Evolutionary conservation across 1,140 invertebrate genomes (phyloP).

Genomic region (Polyergus mexicanus): DNA sequence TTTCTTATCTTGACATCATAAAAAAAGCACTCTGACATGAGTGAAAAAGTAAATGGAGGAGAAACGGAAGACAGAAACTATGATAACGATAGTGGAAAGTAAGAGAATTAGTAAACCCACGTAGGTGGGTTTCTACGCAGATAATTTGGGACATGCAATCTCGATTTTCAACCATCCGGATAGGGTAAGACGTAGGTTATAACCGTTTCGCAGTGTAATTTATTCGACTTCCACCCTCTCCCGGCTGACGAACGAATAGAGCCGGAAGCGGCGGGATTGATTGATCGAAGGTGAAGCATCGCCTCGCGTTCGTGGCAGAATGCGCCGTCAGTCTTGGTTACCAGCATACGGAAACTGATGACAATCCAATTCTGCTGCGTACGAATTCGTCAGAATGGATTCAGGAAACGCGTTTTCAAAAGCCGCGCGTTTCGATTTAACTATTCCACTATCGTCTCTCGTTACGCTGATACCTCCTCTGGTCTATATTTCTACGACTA

Average conservation of each 20-base stretch:
- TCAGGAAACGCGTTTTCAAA: conserved; percentile 48
- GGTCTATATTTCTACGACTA: conserved; percentile 23
- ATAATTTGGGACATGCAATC: conserved; percentile 77
- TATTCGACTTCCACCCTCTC: conserved; percentile 42
- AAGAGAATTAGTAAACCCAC: conserved; percentile 74
- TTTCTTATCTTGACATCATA: background rate
- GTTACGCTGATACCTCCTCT: background rate
- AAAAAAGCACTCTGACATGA: background rate
- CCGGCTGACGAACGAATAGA: conserved; percentile 49
- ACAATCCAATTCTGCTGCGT: conserved; percentile 31
- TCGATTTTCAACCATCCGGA: conserved; percentile 57
- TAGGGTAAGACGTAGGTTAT: conserved; percentile 65
- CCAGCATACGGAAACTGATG: conserved; percentile 59
- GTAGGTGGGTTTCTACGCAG: conserved; percentile 69
- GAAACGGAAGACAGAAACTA: background rate
- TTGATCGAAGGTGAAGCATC: conserved; percentile 70
- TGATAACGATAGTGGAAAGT: conserved; percentile 34
- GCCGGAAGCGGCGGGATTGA: conserved; percentile 58
- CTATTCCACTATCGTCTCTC: conserved; percentile 20
- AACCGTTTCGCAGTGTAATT: conserved; percentile 73
- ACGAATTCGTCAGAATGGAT: conserved; percentile 30
- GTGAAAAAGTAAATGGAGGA: background rate
- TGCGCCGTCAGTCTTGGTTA: conserved; percentile 64
- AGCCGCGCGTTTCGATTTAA: conserved; percentile 35
- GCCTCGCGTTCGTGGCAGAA: conserved; percentile 41